Evolutionary conservation across 2,888 invertebrate species (phyloP), one percentile per base, ranked within the genome.

Genomic region (Strigamia transsilvanica): DNA sequence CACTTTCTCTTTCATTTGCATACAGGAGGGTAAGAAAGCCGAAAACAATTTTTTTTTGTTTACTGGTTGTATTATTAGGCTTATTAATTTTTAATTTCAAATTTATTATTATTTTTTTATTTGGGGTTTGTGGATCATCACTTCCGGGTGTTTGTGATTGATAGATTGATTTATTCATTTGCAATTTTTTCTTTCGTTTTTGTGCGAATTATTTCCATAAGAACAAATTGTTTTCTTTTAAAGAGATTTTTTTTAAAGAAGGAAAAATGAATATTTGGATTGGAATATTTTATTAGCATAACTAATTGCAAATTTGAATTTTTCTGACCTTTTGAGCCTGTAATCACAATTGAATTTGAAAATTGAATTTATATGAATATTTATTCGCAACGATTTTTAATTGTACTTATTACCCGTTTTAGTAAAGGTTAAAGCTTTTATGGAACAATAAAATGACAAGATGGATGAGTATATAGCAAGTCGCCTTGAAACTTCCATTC

Each of bases 1-100:
- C 21, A 23, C 18, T 66, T 15, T 66, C 23, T 66, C 21, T 23
- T 66, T 66, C 23, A 23, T 66, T 18, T 23, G 21, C 23, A 66
- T 66, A 18, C 23, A 66, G 61, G 61, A 66, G 21, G 23, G 61
- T 66, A 18, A 23, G 12, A 23, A 66, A 18, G 21, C 21, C 18
- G 12, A 66, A 18, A 66, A 23, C 61, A 66, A 66, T 66, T 66
- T 66, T 66, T 61, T 66, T 66, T 66, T 23, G 21, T 66, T 66
- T 66, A 66, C 23, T 66, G 61, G 2, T 12, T 66, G 23, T 46
- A 46, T 46, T 46, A 46, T 46, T n/a, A n/a, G 15, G 38, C 38
- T 46, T n/a, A n/a, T 46, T 46, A 23, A n/a, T 66, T 66, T 21
- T 66, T 66, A 12, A 66, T 12, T 21, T n/a, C 7, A 10, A 1